phyloP scores from a whole-genome alignment of 2,113 vertebrate genomes.

The Speoplatyrhinus poulsoni region DNA sequence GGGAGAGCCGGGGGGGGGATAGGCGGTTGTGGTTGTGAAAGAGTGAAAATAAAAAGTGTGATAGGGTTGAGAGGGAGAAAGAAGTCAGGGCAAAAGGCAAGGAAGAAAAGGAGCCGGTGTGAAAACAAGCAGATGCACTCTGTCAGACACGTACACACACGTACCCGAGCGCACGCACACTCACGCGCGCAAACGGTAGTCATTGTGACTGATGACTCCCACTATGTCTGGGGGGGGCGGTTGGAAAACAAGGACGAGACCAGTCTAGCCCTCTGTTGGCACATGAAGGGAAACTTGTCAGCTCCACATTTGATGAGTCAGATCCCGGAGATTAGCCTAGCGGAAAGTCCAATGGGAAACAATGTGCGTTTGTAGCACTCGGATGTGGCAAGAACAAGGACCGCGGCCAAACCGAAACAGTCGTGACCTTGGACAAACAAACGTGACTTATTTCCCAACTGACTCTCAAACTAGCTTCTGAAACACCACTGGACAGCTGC shows the following conservation, averaged over 20 bases:
- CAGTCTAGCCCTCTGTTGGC: slow-evolving; percentile 20
- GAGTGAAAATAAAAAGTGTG: background rate
- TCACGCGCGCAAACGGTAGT: background rate
- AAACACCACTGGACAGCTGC: too few species aligned
- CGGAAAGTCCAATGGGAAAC: slow-evolving; percentile 4
- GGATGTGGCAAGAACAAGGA: slow-evolving; percentile 21
- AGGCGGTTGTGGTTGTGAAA: background rate
- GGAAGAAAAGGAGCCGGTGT: background rate
- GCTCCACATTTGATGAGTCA: slow-evolving; percentile 20
- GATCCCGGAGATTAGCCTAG: background rate
- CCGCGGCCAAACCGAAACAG: background rate
- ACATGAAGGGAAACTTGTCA: slow-evolving; percentile 13
- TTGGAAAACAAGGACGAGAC: slow-evolving; percentile 35
- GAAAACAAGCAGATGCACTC: background rate
- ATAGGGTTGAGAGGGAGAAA: background rate
- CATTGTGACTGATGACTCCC: background rate
- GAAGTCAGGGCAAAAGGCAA: background rate
- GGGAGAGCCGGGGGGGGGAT: background rate
- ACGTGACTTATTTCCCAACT: background rate
- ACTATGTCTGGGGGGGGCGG: slow-evolving; percentile 15
- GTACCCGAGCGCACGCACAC: background rate
- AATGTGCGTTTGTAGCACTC: background rate
- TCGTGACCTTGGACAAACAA: background rate
- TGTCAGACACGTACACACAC: background rate
- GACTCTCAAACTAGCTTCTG: background rate